phyloP scores from a whole-genome alignment of 2,888 invertebrate genomes.

The Nemapogon koenigi region DNA sequence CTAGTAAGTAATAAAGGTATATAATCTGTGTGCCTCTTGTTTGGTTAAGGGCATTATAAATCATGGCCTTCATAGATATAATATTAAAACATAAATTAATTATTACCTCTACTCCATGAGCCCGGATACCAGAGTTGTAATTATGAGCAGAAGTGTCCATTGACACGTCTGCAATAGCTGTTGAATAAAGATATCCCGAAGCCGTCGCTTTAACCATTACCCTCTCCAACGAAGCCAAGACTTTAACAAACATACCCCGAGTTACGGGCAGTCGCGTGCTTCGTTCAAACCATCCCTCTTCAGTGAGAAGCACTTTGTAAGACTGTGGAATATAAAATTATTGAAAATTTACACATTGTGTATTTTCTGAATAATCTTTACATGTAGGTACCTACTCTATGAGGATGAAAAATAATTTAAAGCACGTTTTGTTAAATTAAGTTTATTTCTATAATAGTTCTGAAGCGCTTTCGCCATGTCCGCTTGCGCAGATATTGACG shows the following conservation, averaged over 20 bases:
- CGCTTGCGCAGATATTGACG: too few relatives aligned
- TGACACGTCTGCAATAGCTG: slow-evolving; percentile 82
- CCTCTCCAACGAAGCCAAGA: slow-evolving; percentile 81
- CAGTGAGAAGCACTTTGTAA: slow-evolving; percentile 69
- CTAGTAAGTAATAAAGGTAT: too few relatives aligned
- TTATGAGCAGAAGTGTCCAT: slow-evolving; percentile 83
- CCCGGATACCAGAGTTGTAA: slow-evolving; percentile 64
- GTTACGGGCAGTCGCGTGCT: slow-evolving; percentile 62
- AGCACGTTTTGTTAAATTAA: too few relatives aligned
- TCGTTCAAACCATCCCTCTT: slow-evolving; percentile 76
- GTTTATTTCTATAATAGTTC: too few relatives aligned
- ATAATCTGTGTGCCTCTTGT: too few relatives aligned
- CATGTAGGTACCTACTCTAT: too few relatives aligned
- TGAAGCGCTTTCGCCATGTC: too few relatives aligned
- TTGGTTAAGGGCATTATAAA: background rate
- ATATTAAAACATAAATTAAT: slow-evolving; percentile 2
- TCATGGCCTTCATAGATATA: background rate
- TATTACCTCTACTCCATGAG: slow-evolving; percentile 78
- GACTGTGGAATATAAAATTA: slow-evolving; percentile 45
- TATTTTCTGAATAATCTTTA: too few relatives aligned
- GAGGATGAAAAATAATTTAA: too few relatives aligned
- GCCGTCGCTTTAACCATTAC: slow-evolving; percentile 85
- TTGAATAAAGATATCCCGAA: slow-evolving; percentile 64
- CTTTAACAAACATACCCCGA: slow-evolving; percentile 83
- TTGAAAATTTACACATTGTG: too few relatives aligned